These are phyloP conservation scores for Liposcelis brunnea DNA, from an alignment of 2,888 invertebrate genomes.

Conservation along the genomic window DNA sequence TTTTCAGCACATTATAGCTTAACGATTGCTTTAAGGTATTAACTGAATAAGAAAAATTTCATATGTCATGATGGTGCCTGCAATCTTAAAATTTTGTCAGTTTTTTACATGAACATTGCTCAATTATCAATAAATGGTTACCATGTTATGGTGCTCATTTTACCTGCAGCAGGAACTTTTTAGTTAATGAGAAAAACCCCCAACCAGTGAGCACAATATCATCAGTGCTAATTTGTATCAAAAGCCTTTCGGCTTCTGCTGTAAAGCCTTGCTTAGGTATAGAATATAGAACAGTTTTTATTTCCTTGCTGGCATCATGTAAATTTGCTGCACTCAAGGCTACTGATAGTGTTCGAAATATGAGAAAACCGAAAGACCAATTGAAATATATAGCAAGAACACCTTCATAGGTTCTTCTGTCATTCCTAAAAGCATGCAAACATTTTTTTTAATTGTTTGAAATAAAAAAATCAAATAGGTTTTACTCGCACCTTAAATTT, in stretches of 20 bases:
- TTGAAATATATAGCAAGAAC: slow-evolving; percentile 32
- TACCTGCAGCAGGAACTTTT: slow-evolving; percentile 12
- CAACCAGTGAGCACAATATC: slow-evolving; percentile 12
- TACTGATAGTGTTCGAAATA: slow-evolving; percentile 39
- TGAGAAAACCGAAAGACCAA: slow-evolving; percentile 43
- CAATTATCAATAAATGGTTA: not conserved
- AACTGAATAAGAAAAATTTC: slow-evolving; percentile 37
- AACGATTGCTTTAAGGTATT: too few species aligned
- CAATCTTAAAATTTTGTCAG: slow-evolving; percentile 28
- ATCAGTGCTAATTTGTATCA: slow-evolving; percentile 9
- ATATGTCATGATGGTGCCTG: slow-evolving; percentile 40
- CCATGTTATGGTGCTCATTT: not conserved
- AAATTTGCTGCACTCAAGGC: slow-evolving; percentile 40
- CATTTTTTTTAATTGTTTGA: not conserved
- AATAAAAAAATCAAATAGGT: too few species aligned
- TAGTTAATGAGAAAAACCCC: slow-evolving; percentile 11
- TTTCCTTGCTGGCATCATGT: slow-evolving; percentile 34
- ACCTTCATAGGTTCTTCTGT: too few species aligned
- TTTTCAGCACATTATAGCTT: too few species aligned
- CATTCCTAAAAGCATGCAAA: too few species aligned
- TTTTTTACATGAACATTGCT: too few species aligned
- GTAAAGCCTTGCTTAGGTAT: slow-evolving; percentile 41
- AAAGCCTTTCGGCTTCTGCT: slow-evolving; percentile 28
- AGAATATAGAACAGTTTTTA: slow-evolving; percentile 37
- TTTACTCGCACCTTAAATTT: slow-evolving; percentile 20